These are phyloP conservation scores for Diarsia brunnea DNA, from an alignment of 2,888 invertebrate species.

Conservation along the genomic window DNA sequence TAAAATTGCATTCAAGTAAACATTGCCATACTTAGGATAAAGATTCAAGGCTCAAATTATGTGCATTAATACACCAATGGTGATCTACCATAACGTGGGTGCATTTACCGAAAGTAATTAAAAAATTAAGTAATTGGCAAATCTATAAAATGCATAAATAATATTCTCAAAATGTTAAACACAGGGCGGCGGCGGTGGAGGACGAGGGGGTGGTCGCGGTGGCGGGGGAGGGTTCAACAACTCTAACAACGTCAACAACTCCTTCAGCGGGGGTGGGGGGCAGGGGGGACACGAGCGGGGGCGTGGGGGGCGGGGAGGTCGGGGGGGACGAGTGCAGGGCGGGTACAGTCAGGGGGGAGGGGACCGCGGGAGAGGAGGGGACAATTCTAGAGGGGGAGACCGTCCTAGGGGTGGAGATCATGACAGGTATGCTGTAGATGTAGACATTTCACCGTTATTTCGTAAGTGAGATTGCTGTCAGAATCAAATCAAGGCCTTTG, in stretches of 20 bases:
- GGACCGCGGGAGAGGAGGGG: slow-evolving; percentile 69
- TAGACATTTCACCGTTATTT: slow-evolving; percentile 2
- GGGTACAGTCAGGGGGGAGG: slow-evolving; percentile 68
- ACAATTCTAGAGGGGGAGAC: slow-evolving; percentile 70
- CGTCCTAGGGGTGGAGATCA: slow-evolving; percentile 43
- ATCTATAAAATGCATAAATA: no score
- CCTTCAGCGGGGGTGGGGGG: slow-evolving; percentile 42
- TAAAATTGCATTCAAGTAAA: no score
- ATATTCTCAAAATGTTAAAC: background rate
- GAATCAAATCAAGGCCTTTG: background rate
- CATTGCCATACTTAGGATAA: no score
- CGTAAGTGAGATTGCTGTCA: background rate
- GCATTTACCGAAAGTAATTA: no score
- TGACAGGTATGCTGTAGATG: slow-evolving; percentile 65
- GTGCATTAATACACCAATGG: no score
- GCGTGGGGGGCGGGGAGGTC: slow-evolving; percentile 70
- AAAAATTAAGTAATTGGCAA: no score
- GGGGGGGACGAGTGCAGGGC: slow-evolving; percentile 62
- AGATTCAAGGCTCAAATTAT: no score
- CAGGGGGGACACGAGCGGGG: slow-evolving; percentile 72
- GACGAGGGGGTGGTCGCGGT: slow-evolving; percentile 73
- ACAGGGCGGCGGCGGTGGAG: slow-evolving; percentile 76
- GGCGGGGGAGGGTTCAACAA: slow-evolving; percentile 57
- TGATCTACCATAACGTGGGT: no score
- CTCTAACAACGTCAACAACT: slow-evolving; percentile 15